Evolutionary conservation across 1,140 invertebrate genomes (phyloP), one percentile per base, ranked within the genome.

Genomic region (Drosophila ohnishii): DNA sequence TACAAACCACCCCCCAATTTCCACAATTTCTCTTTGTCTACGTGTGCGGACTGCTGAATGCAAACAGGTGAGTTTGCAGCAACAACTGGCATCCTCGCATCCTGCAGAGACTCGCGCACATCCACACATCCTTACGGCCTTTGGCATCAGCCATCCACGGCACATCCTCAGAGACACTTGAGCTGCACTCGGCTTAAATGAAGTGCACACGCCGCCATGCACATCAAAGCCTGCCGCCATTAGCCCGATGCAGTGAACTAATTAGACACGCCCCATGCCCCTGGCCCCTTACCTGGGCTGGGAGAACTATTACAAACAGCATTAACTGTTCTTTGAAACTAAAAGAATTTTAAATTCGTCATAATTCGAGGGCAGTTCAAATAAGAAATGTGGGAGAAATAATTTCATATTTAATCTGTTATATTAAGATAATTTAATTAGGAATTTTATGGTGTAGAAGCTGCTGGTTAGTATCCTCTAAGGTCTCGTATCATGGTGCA

Each of bases 141-240:
- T 53, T 48, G 47, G 63, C 59, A 75, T 62, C 56, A 60, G 57
- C 60, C 60, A 75, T 77, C 57, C 64, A 59, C 25, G 73, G 75
- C 76, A 78, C 75, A 65, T 78, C 76, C 80, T 87, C 75, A 71
- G 84, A 83, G 84, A 83, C 83, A 87, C 84, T 83, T 87, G 84
- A 83, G 80, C 67, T 70, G 72, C 83, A 88, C 83, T 87, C 84
- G 79, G 66, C 84, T 86, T 87, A 87, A 87, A 87, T 87, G 83
- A 87, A 87, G 83, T 87, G 83, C 83, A 87, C 69, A 87, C 84
- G 83, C 79, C 76, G 79, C 55, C 76, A 67, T 88, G 84, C 80
- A 87, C 83, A 87, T 87, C 83, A 87, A 87, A 87, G 83, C 47
- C 40, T 19, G 69, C 83, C 79, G 83, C 51, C 78, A 71, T 71